phyloP scores from a whole-genome alignment of 2,888 invertebrate genomes.

The Patella pellucida region DNA sequence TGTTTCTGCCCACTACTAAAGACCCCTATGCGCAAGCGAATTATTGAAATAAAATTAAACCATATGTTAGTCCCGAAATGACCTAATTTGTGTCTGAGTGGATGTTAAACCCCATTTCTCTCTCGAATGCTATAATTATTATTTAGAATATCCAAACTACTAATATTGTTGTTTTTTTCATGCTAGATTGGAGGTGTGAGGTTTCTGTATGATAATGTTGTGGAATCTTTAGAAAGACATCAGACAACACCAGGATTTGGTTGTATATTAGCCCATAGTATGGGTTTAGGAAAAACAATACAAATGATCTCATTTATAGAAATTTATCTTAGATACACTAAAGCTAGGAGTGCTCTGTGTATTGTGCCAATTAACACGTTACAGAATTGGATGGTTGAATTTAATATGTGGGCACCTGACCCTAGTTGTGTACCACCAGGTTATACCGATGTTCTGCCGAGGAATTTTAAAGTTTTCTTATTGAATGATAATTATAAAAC shows the following conservation, averaged over 20 bases:
- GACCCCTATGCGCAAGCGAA: too few relatives aligned
- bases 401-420: constrained; percentile 94
- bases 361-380: constrained; percentile 99
- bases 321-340: constrained; percentile 91
- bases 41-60: too few relatives aligned
- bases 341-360: constrained; percentile 89
- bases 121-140: too few relatives aligned
- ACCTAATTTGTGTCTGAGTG: too few relatives aligned
- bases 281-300: constrained; percentile 99
- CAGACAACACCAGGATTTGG: constrained; percentile 91
- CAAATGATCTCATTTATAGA: constrained; percentile 94
- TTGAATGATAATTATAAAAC: constrained; percentile 96
- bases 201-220: constrained; percentile 96
- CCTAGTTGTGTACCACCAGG: neutral
- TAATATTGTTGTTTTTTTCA: constrained; percentile 21
- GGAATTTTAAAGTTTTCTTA: constrained; percentile 89
- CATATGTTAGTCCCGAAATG: too few relatives aligned
- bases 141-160: neutral
- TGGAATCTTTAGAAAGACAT: constrained; percentile 91
- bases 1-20: too few relatives aligned
- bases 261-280: constrained; percentile 97
- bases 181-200: constrained; percentile 90
- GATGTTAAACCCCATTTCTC: too few relatives aligned
- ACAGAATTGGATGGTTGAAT: constrained; percentile 98
- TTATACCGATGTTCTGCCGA: constrained; percentile 79